A percentile compares a stretch with the other conserved stretches of the same genome.
These are phyloP conservation scores for Hapalemur alaotrensis DNA, from an alignment of 2,797 vertebrate species.

Conservation along the genomic window DNA sequence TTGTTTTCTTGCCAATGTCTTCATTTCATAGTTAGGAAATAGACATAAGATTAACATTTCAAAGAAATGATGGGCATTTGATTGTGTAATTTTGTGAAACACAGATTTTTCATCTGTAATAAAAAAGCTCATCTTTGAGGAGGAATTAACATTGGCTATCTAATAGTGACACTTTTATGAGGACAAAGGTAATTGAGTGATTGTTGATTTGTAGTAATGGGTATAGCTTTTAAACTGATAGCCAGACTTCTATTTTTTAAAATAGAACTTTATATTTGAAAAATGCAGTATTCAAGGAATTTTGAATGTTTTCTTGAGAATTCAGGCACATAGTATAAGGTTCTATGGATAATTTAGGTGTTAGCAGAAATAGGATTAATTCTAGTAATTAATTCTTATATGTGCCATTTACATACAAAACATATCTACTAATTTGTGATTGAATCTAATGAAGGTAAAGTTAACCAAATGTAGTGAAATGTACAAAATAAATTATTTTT, in stretches of 20 bases:
- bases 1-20: slow-evolving; percentile 16
- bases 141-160: not conserved
- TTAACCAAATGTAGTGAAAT: not conserved
- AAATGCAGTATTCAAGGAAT: not conserved
- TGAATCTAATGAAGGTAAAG: not conserved
- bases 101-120: not conserved
- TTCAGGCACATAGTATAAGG: not conserved
- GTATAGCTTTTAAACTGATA: not conserved
- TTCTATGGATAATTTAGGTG: not conserved
- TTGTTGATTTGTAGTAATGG: not conserved
- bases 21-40: not conserved
- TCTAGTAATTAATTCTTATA: not conserved
- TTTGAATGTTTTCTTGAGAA: not conserved
- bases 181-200: not conserved
- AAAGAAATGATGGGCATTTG: not conserved
- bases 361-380: not conserved
- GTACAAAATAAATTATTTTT: not conserved
- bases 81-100: not conserved
- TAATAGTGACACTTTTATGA: not conserved
- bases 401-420: not conserved
- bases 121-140: not conserved
- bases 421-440: not conserved
- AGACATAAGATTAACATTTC: not conserved
- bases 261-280: not conserved
- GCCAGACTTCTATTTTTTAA: not conserved